Conservation (phyloP, 2,113 vertebrate species). For the Phaethon lepturus region DNA sequence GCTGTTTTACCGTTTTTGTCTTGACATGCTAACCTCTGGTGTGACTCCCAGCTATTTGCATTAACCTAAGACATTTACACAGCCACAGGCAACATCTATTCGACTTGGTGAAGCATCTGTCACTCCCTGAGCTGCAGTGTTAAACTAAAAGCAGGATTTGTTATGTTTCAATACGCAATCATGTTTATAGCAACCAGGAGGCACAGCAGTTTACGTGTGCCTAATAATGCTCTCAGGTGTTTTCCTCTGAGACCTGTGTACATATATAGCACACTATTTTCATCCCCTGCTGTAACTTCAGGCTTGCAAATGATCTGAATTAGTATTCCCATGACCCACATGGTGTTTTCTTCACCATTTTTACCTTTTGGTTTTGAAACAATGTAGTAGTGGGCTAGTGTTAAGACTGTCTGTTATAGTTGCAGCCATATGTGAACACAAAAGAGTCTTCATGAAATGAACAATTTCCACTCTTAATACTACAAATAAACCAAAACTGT, state of each 20-base stretch:
- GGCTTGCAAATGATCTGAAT: background rate
- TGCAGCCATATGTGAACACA: background rate
- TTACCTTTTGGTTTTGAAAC: background rate
- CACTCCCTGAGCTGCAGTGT: background rate
- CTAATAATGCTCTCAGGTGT: background rate
- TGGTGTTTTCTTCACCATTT: background rate
- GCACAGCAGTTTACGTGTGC: background rate
- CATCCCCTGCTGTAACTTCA: background rate
- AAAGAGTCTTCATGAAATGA: background rate
- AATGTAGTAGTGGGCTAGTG: background rate
- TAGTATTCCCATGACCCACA: background rate
- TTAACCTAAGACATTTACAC: background rate
- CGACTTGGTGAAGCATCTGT: background rate
- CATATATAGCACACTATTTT: background rate
- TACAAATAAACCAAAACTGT: background rate
- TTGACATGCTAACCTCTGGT: background rate
- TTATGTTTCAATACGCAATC: background rate
- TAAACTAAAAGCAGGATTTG: background rate
- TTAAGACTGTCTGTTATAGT: background rate
- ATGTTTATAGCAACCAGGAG: background rate
- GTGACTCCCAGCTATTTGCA: background rate
- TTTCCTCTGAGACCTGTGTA: background rate
- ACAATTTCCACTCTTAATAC: background rate
- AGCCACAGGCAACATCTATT: background rate
- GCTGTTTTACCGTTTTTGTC: background rate